These are phyloP conservation scores for Autographa pulchrina DNA, from an alignment of 2,888 invertebrate genomes.

Conservation along the genomic window DNA sequence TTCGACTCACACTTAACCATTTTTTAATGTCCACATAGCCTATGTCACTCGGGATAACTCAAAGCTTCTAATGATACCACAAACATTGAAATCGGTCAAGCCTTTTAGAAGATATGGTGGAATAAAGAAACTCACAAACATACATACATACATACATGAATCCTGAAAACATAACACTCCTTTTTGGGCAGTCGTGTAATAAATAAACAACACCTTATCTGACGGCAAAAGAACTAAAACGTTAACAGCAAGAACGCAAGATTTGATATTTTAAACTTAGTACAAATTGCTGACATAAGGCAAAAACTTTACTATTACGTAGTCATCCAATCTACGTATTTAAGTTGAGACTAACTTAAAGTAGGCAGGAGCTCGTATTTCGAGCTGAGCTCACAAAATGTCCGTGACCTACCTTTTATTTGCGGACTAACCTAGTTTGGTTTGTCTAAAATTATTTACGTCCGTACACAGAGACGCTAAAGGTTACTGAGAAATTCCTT, in stretches of 20 bases:
- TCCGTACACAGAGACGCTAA: too few species aligned
- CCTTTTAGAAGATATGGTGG: too few species aligned
- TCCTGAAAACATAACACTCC: too few species aligned
- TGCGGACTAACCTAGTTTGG: not conserved
- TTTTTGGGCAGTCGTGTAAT: too few species aligned
- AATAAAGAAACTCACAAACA: too few species aligned
- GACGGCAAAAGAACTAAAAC: not conserved
- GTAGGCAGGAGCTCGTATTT: not conserved
- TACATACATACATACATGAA: too few species aligned
- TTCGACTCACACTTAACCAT: too few species aligned
- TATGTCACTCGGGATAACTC: too few species aligned
- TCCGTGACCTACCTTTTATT: slow-evolving; percentile 9
- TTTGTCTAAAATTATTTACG: not conserved
- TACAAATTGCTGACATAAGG: not conserved
- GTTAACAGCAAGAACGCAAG: not conserved
- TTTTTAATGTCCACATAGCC: too few species aligned
- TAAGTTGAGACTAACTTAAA: not conserved
- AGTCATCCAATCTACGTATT: not conserved
- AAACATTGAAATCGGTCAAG: too few species aligned
- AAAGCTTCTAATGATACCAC: too few species aligned
- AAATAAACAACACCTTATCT: not conserved
- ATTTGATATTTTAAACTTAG: not conserved
- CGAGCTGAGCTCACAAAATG: not conserved
- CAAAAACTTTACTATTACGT: slow-evolving; percentile 1
- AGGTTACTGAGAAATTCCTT: too few species aligned